Base-by-base conservation (phyloP, 1,140 invertebrate species). In the Brevipalpus yothersi region DNA sequence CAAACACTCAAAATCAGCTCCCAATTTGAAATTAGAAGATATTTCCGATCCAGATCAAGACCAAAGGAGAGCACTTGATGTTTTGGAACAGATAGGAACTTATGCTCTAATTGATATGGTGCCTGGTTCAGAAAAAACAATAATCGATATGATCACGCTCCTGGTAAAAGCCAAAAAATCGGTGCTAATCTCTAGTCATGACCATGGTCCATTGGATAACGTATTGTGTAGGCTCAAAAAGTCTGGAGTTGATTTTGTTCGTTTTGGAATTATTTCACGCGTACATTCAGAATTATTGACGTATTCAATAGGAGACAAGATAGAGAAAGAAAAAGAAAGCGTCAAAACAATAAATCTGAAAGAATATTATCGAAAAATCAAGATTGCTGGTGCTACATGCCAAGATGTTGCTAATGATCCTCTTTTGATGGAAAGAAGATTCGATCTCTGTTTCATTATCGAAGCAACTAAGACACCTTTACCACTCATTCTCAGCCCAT, bases 111-210 rank as follows among this genome's bases (percentile, higher is more conserved):
- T 95, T 42, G 83, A 84, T 70, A 91, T 91, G n/a, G 81, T 88
- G 76, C 91, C 91, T 0, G 92, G 91, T 21, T 90, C 88, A 63
- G 88, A 86, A 77, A 96, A 96, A 76, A 92, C 87, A 0, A 77
- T 95, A 57, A 82, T 86, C 5, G 78, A 82, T 7, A 69, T 95
- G 19, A 80, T 95, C 57, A 75, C 82, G 69, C 68, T 91, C 56
- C 67, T 93, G 17, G 72, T 80, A 12, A 68, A 74, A 54, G 66
- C 86, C n/a, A 79, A 80, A 5, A 77, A 80, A 54, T 81, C 82
- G 5, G 81, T 95, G 5, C 69, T 97, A 5, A 77, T 97, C 13
- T 89, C 89, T 9, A 84, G 85, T 58, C 86, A 93, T 67, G 96
- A 91, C 0, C 84, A 95, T 69, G 86, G 82, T 11, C 91, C 91